Conservation (phyloP, 23 tunicate genomes). For the Halocynthia roretzi region DNA sequence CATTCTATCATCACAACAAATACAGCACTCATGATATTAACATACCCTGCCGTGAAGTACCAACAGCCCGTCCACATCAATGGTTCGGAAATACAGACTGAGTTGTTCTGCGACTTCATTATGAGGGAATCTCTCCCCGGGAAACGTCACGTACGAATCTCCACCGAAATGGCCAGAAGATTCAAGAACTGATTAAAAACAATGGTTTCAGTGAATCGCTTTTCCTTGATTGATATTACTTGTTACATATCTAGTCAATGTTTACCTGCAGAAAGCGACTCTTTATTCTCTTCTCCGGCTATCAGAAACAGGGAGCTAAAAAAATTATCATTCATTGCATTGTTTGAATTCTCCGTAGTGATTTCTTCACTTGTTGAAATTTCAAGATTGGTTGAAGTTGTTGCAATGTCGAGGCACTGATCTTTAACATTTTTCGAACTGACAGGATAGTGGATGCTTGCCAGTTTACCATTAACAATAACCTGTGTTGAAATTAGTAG, state of each 20-base stretch:
- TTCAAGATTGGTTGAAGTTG: not conserved
- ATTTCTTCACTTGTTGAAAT: not conserved
- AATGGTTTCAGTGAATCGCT: not conserved
- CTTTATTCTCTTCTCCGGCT: too few species aligned
- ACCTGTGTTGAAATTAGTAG: not conserved
- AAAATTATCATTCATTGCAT: not conserved
- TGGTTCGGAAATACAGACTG: constrained; percentile 43
- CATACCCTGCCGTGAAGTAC: constrained; percentile 83
- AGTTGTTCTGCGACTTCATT: constrained; percentile 73
- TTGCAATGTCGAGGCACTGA: not conserved
- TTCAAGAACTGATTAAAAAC: constrained; percentile 1
- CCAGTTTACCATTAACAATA: not conserved
- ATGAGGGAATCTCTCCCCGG: constrained; percentile 33
- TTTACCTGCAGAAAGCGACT: too few species aligned
- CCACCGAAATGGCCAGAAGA: constrained; percentile 51
- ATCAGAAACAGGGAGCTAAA: too few species aligned
- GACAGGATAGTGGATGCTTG: constrained; percentile 11
- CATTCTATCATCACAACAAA: not conserved
- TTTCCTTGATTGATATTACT: too few species aligned
- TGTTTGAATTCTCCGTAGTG: not conserved
- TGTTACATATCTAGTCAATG: too few species aligned
- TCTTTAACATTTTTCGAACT: constrained; percentile 22
- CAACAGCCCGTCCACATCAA: constrained; percentile 56
- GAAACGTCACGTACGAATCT: constrained; percentile 54
- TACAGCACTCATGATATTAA: not conserved